phyloP scores from a whole-genome alignment of 2,888 invertebrate species.

The Aporophyla nigra region DNA sequence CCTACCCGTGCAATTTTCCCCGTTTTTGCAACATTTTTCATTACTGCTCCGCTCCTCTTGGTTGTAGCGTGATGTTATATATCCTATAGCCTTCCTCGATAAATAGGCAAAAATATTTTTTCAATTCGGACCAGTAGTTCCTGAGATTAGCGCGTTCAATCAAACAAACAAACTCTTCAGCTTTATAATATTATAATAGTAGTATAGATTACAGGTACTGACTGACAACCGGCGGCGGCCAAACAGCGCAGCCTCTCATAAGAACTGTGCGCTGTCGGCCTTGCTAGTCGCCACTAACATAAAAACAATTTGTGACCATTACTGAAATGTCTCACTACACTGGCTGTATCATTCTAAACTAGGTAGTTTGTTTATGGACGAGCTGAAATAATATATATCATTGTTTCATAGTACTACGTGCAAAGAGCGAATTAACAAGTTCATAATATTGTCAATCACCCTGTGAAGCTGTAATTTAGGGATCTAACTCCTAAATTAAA shows the following conservation, averaged over 20 bases:
- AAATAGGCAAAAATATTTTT: too few species aligned
- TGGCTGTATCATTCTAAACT: neutral
- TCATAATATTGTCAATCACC: neutral
- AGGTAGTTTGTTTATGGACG: neutral
- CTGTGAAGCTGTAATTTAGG: neutral
- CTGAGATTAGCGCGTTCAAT: too few species aligned
- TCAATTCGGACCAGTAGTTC: too few species aligned
- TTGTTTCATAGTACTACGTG: neutral
- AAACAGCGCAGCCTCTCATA: neutral
- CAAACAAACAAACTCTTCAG: too few species aligned
- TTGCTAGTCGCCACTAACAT: slow-evolving; percentile 5
- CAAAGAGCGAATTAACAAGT: neutral
- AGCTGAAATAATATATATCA: neutral
- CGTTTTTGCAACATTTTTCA: too few species aligned
- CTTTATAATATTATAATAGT: too few species aligned
- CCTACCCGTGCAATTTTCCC: too few species aligned
- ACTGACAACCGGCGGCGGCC: neutral
- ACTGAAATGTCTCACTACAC: slow-evolving; percentile 11
- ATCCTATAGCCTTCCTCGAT: too few species aligned
- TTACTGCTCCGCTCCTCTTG: too few species aligned
- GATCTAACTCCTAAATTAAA: neutral
- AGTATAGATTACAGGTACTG: neutral
- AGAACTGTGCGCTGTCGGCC: neutral
- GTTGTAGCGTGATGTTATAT: too few species aligned
- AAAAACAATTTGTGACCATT: slow-evolving; percentile 26